Evolutionary conservation across 1,140 invertebrate genomes (phyloP).

Genomic region (Tribolium madens): DNA sequence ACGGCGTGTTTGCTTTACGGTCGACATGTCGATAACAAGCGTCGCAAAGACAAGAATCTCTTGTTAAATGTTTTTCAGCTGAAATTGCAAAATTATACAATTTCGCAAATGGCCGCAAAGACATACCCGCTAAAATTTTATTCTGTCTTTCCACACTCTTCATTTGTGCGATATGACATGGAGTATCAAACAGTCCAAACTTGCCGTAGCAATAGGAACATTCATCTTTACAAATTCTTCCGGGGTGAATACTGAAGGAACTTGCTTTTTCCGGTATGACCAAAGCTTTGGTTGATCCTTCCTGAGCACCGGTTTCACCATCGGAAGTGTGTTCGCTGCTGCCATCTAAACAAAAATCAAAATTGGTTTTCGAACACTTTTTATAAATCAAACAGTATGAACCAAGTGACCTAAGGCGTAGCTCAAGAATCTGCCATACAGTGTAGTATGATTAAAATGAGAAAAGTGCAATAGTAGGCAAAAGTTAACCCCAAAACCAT

Average conservation of each 20-base stretch:
- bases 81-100: constrained; percentile 54
- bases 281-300: constrained; percentile 71
- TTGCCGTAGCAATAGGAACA: constrained; percentile 88
- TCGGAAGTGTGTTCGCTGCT: constrained; percentile 65
- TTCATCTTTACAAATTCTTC: constrained; percentile 81
- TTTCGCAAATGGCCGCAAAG: not conserved
- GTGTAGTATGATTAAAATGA: constrained; percentile 51
- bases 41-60: constrained; percentile 86
- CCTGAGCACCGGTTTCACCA: constrained; percentile 68
- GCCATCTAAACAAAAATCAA: constrained; percentile 58
- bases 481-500: constrained; percentile 63
- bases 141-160: constrained; percentile 82
- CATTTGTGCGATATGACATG: constrained; percentile 86
- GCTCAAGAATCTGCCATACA: constrained; percentile 7
- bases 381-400: not conserved
- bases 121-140: constrained; percentile 78
- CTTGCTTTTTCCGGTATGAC: constrained; percentile 89
- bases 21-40: constrained; percentile 87
- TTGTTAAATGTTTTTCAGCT: constrained; percentile 82
- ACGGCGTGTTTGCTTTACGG: constrained; percentile 77
- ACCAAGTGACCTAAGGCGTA: constrained; percentile 30
- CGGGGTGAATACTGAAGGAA: constrained; percentile 87
- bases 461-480: constrained; percentile 47
- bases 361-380: not conserved
- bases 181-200: constrained; percentile 86